Conservation (phyloP, 2,888 invertebrate species). For the Entomobrya proxima region DNA sequence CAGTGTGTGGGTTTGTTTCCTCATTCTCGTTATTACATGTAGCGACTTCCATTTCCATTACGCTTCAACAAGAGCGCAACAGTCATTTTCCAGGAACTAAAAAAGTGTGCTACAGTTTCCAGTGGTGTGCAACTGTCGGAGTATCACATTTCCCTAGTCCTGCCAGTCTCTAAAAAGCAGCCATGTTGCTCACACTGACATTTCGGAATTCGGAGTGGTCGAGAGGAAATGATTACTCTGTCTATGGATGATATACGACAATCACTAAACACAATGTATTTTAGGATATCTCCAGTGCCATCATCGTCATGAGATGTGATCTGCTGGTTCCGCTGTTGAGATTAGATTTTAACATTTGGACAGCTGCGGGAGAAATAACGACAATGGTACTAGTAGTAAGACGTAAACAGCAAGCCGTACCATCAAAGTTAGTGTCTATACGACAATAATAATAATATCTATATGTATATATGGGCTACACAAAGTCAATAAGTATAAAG, state of each 20-base stretch:
- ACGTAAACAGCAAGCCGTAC: neutral
- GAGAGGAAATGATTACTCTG: conserved; percentile 37
- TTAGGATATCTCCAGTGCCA: neutral
- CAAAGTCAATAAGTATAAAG: no score
- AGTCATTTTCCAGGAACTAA: neutral
- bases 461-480: no score
- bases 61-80: neutral
- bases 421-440: neutral
- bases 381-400: no score
- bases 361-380: conserved; percentile 32
- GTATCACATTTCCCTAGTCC: conserved; percentile 22
- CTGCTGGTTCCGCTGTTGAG: conserved; percentile 2
- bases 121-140: neutral
- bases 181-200: neutral
- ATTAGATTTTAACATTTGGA: conserved; percentile 40
- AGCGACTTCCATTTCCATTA: no score
- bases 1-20: no score
- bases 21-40: no score
- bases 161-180: conserved; percentile 3
- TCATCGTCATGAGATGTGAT: conserved; percentile 11
- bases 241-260: neutral
- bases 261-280: neutral
- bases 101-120: neutral
- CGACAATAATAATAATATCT: neutral
- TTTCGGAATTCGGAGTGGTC: neutral